Conservation (phyloP, 2,888 invertebrate genomes). For the Acrocyrtus sp. region DNA sequence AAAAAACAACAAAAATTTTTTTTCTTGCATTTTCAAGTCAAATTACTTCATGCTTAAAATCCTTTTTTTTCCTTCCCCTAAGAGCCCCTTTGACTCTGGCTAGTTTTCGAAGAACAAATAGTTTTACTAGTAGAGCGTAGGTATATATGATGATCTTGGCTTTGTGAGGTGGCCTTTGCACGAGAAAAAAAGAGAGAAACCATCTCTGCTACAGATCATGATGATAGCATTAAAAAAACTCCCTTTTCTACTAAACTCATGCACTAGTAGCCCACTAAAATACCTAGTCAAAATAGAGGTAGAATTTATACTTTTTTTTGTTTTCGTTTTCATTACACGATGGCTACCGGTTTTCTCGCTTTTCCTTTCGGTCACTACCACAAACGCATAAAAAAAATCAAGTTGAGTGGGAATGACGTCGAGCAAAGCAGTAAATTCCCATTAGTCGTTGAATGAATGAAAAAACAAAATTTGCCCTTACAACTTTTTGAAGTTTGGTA, state of each 20-base stretch:
- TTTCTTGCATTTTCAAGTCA: not conserved
- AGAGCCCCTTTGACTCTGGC: not conserved
- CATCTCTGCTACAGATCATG: constrained; percentile 10
- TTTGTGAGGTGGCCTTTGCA: not conserved
- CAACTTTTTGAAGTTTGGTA: too few relatives aligned
- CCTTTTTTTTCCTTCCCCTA: not conserved
- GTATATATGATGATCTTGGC: not conserved
- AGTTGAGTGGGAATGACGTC: not conserved
- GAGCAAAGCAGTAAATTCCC: too few relatives aligned
- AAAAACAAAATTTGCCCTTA: too few relatives aligned
- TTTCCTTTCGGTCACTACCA: constrained; percentile 40
- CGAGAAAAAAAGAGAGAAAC: constrained; percentile 14
- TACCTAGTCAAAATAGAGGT: constrained; percentile 1
- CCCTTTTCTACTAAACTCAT: not conserved
- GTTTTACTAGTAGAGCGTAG: not conserved
- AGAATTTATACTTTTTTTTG: constrained; percentile 9
- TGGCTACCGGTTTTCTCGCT: constrained; percentile 53
- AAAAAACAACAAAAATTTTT: too few relatives aligned
- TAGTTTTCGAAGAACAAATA: not conserved
- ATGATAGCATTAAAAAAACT: constrained; percentile 7
- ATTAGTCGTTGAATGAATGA: too few relatives aligned
- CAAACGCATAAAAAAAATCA: not conserved
- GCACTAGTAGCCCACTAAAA: constrained; percentile 22
- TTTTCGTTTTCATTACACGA: too few relatives aligned
- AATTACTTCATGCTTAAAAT: not conserved